Percentiles rank a stretch among this genome's conserved stretches.
Conservation (phyloP, 2,888 invertebrate genomes). For the Tillus elongatus region DNA sequence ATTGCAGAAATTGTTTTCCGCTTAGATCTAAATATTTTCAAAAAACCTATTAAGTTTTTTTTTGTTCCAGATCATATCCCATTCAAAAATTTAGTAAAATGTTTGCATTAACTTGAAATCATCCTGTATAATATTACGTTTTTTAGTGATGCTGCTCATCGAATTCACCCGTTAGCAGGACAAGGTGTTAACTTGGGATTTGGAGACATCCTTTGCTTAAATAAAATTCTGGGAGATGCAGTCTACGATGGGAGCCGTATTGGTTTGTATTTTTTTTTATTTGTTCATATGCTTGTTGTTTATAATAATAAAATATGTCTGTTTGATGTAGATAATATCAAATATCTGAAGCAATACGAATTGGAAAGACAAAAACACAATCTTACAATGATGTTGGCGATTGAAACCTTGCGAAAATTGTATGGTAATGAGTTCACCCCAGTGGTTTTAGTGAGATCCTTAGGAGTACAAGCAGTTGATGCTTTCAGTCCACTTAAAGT, state of each 20-base stretch:
- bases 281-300: slow-evolving; percentile 6
- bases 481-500: slow-evolving; percentile 70
- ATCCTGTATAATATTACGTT: too few relatives aligned
- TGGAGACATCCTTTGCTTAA: slow-evolving; percentile 77
- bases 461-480: slow-evolving; percentile 74
- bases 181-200: slow-evolving; percentile 98
- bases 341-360: slow-evolving; percentile 75
- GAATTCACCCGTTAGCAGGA: slow-evolving; percentile 93
- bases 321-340: slow-evolving; percentile 53
- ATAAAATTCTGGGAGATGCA: slow-evolving; percentile 59
- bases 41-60: too few relatives aligned
- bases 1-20: too few relatives aligned
- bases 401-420: slow-evolving; percentile 78
- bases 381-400: slow-evolving; percentile 76
- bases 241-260: slow-evolving; percentile 65
- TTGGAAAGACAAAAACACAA: slow-evolving; percentile 74
- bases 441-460: slow-evolving; percentile 66
- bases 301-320: slow-evolving; percentile 7
- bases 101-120: too few relatives aligned
- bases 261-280: slow-evolving; percentile 41
- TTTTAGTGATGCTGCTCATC: slow-evolving; percentile 74
- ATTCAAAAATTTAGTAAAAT: too few relatives aligned
- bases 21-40: too few relatives aligned
- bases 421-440: slow-evolving; percentile 68
- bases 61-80: too few relatives aligned